phyloP scores from a whole-genome alignment of 2,797 vertebrate genomes.

The Heteromormyrus szaboi region DNA sequence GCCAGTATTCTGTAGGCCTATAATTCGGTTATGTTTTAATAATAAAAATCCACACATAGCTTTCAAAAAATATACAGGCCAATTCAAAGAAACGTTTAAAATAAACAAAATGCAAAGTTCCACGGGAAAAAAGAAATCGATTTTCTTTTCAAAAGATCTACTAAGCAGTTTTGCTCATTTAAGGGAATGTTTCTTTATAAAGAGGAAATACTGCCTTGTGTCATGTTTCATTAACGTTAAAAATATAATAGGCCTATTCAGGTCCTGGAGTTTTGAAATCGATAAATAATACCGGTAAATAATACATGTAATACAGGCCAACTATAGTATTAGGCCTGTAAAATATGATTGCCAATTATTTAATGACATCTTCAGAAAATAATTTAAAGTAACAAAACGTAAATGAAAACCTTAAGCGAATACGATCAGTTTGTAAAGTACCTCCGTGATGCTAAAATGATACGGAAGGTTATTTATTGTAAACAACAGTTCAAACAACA shows the following conservation, averaged over 20 bases:
- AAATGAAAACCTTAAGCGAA: neutral
- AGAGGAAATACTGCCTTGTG: neutral
- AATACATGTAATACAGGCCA: neutral
- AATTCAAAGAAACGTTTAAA: neutral
- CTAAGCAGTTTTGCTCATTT: neutral
- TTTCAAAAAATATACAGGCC: neutral
- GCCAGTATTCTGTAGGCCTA: neutral
- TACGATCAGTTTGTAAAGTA: neutral
- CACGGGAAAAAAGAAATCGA: neutral
- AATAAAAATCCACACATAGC: neutral
- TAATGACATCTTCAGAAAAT: neutral
- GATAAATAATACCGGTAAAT: neutral
- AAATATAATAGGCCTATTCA: neutral
- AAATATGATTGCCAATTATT: neutral
- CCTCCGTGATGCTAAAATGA: neutral
- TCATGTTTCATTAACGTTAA: neutral
- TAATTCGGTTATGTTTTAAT: neutral
- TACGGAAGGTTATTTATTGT: neutral
- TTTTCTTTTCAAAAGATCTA: neutral
- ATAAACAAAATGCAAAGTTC: neutral
- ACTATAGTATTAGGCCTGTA: neutral
- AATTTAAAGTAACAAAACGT: neutral
- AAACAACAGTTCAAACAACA: neutral
- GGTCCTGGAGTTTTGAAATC: neutral
- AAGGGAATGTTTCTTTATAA: neutral